Evolutionary conservation across 2,797 vertebrate species (phyloP).

Genomic region (Choloepus didactylus): DNA sequence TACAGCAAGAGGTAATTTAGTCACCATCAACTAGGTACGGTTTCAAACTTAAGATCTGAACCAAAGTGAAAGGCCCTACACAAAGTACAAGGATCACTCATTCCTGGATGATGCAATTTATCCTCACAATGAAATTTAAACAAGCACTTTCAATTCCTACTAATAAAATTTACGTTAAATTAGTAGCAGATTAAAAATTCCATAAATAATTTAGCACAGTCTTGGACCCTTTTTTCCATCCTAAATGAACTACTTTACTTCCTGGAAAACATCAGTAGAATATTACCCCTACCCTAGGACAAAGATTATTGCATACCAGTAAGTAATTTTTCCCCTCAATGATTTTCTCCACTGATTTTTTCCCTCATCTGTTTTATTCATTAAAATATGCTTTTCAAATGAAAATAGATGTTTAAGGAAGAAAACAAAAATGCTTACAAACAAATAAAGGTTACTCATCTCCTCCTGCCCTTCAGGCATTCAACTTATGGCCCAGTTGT

Average conservation of each 20-base stretch:
- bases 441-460: conserved; percentile 43
- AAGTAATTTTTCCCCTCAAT: conserved; percentile 19
- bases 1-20: background rate
- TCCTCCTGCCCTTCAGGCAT: background rate
- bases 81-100: background rate
- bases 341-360: conserved; percentile 58
- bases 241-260: conserved; percentile 69
- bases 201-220: conserved; percentile 63
- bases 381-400: conserved; percentile 64
- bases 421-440: conserved; percentile 50
- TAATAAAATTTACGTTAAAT: conserved; percentile 68
- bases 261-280: conserved; percentile 67
- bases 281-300: conserved; percentile 39
- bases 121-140: conserved; percentile 58
- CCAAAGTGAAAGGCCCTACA: background rate
- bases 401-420: conserved; percentile 58
- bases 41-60: conserved; percentile 43
- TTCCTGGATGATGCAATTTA: conserved; percentile 41
- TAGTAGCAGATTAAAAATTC: conserved; percentile 70
- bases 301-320: background rate
- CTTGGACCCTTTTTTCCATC: conserved; percentile 40
- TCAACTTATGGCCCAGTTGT: background rate
- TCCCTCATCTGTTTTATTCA: conserved; percentile 57
- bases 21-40: background rate
- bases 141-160: conserved; percentile 62